phyloP scores from a whole-genome alignment of 2,797 vertebrate genomes.

The Catostomus latipinnis region DNA sequence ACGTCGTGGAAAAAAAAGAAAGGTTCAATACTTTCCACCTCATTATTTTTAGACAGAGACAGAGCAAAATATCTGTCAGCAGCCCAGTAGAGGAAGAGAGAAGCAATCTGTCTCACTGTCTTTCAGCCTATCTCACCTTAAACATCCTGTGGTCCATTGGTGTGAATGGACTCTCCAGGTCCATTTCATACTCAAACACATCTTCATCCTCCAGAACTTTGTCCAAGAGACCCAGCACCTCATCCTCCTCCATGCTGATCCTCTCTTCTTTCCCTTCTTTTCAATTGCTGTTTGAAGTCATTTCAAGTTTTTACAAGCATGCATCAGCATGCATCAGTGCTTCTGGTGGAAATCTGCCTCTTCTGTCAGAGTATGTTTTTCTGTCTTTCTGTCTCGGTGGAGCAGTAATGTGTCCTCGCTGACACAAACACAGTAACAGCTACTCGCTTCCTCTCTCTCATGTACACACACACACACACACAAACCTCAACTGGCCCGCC shows the following conservation, averaged over 20 bases:
- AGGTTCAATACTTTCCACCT: slow-evolving; percentile 62
- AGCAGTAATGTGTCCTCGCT: slow-evolving; percentile 22
- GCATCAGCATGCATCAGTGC: neutral
- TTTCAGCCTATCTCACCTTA: slow-evolving; percentile 74
- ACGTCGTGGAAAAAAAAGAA: slow-evolving; percentile 36
- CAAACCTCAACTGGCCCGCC: neutral
- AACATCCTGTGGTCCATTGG: slow-evolving; percentile 70
- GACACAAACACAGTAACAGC: slow-evolving; percentile 31
- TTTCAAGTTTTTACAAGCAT: slow-evolving; percentile 19
- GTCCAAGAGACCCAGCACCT: slow-evolving; percentile 92
- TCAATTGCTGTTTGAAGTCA: neutral
- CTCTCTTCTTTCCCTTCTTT: slow-evolving; percentile 34
- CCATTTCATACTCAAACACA: slow-evolving; percentile 83
- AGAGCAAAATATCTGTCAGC: slow-evolving; percentile 31
- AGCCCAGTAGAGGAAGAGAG: slow-evolving; percentile 35
- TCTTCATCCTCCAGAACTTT: slow-evolving; percentile 92
- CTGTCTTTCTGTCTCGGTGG: neutral
- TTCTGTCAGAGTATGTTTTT: neutral
- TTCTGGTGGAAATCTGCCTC: neutral
- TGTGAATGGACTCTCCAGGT: slow-evolving; percentile 82
- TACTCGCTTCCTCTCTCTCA: slow-evolving; percentile 34
- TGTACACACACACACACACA: slow-evolving; percentile 17
- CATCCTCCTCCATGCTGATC: slow-evolving; percentile 87
- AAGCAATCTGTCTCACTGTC: neutral
- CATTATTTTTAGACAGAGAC: slow-evolving; percentile 61